A percentile compares a stretch with the other conserved stretches of the same genome.
These are phyloP conservation scores for Andrena cerasifolii DNA, from an alignment of 1,140 invertebrate genomes.

Conservation along the genomic window DNA sequence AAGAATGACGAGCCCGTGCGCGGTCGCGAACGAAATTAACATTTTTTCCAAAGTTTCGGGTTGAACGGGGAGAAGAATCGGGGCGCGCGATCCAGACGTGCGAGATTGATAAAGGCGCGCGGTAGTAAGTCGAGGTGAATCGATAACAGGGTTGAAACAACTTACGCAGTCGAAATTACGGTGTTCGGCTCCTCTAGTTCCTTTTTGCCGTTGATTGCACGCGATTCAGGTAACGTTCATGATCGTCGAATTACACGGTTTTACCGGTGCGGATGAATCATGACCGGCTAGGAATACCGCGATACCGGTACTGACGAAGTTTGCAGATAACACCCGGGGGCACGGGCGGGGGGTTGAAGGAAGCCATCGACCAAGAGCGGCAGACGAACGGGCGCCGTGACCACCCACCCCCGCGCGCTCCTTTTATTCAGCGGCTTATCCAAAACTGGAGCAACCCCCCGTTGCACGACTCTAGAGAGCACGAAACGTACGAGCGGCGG, in stretches of 20 bases:
- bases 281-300: conserved; percentile 61
- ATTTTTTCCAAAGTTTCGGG: not conserved
- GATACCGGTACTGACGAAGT: conserved; percentile 70
- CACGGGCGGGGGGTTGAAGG: conserved; percentile 57
- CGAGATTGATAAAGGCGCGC: conserved; percentile 37
- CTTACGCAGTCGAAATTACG: conserved; percentile 35
- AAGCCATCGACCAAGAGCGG: conserved; percentile 67
- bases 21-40: not conserved
- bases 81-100: not conserved
- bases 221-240: conserved; percentile 48
- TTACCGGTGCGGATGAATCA: conserved; percentile 42
- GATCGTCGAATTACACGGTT: conserved; percentile 54
- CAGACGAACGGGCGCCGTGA: conserved; percentile 66
- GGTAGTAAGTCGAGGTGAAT: not conserved
- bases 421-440: conserved; percentile 45
- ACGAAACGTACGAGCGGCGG: conserved; percentile 48
- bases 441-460: conserved; percentile 62
- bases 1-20: not conserved
- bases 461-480: conserved; percentile 16
- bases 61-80: not conserved
- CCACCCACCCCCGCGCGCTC: conserved; percentile 8
- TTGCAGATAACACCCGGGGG: conserved; percentile 48
- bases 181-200: conserved; percentile 1
- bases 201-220: conserved; percentile 46
- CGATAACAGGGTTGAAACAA: conserved; percentile 38